Conservation (phyloP, 2,888 invertebrate genomes). For the Antitype chi region DNA sequence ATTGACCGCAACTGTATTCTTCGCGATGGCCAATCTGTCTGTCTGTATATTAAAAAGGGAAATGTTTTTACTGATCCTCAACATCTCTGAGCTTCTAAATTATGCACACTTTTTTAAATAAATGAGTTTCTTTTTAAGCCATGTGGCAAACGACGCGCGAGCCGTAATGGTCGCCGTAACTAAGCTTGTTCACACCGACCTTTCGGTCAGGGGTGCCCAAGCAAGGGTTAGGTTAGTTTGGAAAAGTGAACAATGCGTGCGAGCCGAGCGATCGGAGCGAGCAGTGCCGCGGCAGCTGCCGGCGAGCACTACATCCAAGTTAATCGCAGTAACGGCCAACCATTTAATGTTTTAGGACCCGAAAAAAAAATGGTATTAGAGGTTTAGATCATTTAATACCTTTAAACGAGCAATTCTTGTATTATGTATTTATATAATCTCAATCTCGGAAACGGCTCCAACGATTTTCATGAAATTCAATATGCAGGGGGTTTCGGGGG, state of each 20-base stretch:
- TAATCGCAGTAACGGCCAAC: background rate
- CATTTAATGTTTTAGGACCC: background rate
- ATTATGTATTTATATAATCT: too few relatives aligned
- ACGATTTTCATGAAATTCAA: too few relatives aligned
- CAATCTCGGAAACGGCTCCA: too few relatives aligned
- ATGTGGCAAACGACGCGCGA: background rate
- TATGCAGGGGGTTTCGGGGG: too few relatives aligned
- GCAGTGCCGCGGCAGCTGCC: background rate
- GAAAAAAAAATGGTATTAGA: background rate
- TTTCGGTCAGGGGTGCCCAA: too few relatives aligned
- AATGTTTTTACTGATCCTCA: background rate
- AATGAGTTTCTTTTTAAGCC: background rate
- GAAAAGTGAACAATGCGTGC: background rate
- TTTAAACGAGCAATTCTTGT: too few relatives aligned
- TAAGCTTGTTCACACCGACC: background rate
- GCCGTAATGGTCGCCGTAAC: background rate
- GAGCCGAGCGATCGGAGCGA: background rate
- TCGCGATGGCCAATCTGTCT: background rate
- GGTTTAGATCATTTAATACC: background rate
- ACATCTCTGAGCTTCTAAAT: background rate
- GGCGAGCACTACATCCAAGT: background rate
- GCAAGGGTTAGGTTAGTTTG: background rate
- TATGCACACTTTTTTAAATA: background rate
- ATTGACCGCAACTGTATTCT: background rate
- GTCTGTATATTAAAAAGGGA: background rate